Conservation (phyloP, 1,140 invertebrate genomes). For the Drosophila parabipectinata region DNA sequence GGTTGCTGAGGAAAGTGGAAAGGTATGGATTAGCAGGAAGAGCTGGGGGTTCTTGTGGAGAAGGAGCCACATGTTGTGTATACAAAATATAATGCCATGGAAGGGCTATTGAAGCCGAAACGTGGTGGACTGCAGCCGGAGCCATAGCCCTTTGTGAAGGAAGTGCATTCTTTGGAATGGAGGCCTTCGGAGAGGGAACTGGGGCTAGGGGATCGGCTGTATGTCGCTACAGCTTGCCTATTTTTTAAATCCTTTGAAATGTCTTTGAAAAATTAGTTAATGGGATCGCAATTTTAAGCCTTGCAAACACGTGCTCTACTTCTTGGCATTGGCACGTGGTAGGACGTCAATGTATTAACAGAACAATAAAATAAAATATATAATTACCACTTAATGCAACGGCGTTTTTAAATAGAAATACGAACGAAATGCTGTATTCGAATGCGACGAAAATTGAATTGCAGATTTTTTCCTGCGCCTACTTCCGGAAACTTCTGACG, state of each 20-base stretch:
- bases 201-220: background rate
- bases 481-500: background rate
- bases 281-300: background rate
- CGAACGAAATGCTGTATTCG: slow-evolving; percentile 5
- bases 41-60: background rate
- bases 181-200: background rate
- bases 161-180: background rate
- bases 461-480: background rate
- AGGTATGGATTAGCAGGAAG: background rate
- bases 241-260: background rate
- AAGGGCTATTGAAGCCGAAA: background rate
- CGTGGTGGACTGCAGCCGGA: background rate
- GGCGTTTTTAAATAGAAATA: slow-evolving; percentile 54
- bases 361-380: background rate
- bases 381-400: slow-evolving; percentile 56
- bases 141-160: background rate
- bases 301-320: slow-evolving; percentile 1
- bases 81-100: background rate
- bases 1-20: slow-evolving; percentile 25
- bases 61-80: background rate
- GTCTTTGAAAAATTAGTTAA: background rate
- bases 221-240: background rate
- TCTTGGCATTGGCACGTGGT: background rate
- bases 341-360: background rate
- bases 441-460: slow-evolving; percentile 6